Base-by-base conservation (phyloP, 1,140 invertebrate genomes). In the Drosophila insularis region DNA sequence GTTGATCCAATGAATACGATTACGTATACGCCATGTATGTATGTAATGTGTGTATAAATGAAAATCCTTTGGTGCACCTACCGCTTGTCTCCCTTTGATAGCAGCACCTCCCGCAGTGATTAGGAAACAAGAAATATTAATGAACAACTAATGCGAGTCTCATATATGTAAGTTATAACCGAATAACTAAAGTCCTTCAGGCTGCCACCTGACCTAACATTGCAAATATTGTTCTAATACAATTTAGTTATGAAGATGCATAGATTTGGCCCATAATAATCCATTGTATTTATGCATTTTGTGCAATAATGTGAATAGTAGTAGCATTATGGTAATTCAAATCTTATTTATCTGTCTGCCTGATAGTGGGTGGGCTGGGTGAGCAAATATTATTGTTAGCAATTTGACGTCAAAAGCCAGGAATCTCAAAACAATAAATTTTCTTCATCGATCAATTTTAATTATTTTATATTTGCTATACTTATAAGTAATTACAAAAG, bases 1-100 rank as follows among this genome's bases (percentile, higher is more conserved):
- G 55, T 58, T 58, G 55, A 58, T 58, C 55, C 55, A 58, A 58
- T 58, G 32, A 56, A 56, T 19, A 58, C 8, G 55, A 58, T 58
- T 58, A 58, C 55, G 55, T 35, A 58, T 58, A 58, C 55, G 55
- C 55, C 55, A 58, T 13, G 55, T 58, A 14, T 27, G 27, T 35
- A n/a, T n/a, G n/a, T n/a, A n/a, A n/a, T n/a, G n/a, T n/a, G n/a
- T n/a, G n/a, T n/a, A n/a, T n/a, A 17, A 32, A 58, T 37, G 17
- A 23, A 11, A 58, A 58, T 19, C 17, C 55, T 19, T 35, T 17
- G 32, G 32, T 35, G 32, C 32, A 35, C 32, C 7, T 8, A 11
- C 32, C 32, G 32, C 32, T 8, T 3, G 8, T 13, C n/a, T 35
- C 55, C 14, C 27, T 17, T 17, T 13, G 8, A 50, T 21, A 8